Evolutionary conservation across 1,140 invertebrate genomes (phyloP).

Genomic region (Micrasema minimum): DNA sequence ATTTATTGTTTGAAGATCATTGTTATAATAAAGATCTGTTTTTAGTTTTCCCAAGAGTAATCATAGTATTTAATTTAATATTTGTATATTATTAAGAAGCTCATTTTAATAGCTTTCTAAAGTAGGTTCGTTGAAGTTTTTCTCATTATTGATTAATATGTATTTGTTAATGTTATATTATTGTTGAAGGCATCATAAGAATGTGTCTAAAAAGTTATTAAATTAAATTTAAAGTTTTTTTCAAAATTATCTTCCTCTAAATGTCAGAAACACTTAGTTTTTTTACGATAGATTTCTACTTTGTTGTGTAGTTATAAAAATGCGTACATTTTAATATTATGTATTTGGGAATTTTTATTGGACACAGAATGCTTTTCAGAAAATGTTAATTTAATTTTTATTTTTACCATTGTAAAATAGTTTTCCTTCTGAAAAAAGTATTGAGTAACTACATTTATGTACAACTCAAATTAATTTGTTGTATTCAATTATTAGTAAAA

Average conservation of each 20-base stretch:
- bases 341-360: slow-evolving; percentile 4
- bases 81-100: no score
- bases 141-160: slow-evolving; percentile 21
- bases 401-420: no score
- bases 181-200: slow-evolving; percentile 22
- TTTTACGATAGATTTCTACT: slow-evolving; percentile 19
- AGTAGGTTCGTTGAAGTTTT: slow-evolving; percentile 26
- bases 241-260: slow-evolving; percentile 24
- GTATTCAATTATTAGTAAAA: no score
- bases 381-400: no score
- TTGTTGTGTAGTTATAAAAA: slow-evolving; percentile 31
- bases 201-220: slow-evolving; percentile 9
- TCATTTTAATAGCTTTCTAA: background rate
- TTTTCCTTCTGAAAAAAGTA: no score
- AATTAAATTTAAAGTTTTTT: slow-evolving; percentile 18
- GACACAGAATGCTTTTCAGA: no score
- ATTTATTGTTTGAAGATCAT: no score
- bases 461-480: no score
- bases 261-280: slow-evolving; percentile 19
- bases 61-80: no score
- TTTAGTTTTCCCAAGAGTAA: no score
- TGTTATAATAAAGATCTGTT: no score
- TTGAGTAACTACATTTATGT: no score
- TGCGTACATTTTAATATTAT: slow-evolving; percentile 14
- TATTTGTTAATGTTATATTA: slow-evolving; percentile 17